Conservation (phyloP, 2,797 vertebrate genomes). For the Peromyscus nudipes region DNA sequence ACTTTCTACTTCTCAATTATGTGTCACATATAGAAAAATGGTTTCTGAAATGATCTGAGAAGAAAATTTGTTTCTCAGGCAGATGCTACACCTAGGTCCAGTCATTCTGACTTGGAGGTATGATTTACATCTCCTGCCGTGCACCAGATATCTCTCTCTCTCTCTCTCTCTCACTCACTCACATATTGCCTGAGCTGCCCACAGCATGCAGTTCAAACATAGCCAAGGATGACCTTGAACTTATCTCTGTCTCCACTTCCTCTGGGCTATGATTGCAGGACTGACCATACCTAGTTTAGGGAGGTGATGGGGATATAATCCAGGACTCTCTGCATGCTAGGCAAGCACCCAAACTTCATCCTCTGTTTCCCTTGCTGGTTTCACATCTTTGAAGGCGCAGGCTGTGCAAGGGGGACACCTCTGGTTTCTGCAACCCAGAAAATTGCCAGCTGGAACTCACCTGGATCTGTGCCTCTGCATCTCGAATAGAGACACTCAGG, state of each 20-base stretch:
- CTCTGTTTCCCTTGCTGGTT: accelerated
- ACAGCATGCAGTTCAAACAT: neutral
- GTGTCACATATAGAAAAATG: neutral
- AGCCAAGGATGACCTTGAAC: neutral
- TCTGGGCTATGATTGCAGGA: neutral
- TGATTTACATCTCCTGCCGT: neutral
- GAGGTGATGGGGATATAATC: neutral
- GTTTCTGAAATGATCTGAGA: neutral
- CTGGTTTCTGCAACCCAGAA: too few species aligned
- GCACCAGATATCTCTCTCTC: too few species aligned
- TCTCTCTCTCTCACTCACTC: neutral
- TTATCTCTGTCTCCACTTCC: neutral
- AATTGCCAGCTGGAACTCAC: constrained; percentile 82
- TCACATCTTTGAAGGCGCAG: neutral
- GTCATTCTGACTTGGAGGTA: neutral
- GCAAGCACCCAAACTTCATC: neutral
- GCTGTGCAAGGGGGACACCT: neutral
- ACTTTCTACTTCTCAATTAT: neutral
- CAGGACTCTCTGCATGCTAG: neutral
- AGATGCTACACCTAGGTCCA: neutral
- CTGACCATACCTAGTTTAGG: neutral
- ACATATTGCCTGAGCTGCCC: neutral
- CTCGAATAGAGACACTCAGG: constrained; percentile 93
- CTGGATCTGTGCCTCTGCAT: constrained; percentile 98
- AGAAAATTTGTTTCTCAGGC: neutral